Conservation (phyloP, 2,113 vertebrate species). For the Sigmodon hispidus region DNA sequence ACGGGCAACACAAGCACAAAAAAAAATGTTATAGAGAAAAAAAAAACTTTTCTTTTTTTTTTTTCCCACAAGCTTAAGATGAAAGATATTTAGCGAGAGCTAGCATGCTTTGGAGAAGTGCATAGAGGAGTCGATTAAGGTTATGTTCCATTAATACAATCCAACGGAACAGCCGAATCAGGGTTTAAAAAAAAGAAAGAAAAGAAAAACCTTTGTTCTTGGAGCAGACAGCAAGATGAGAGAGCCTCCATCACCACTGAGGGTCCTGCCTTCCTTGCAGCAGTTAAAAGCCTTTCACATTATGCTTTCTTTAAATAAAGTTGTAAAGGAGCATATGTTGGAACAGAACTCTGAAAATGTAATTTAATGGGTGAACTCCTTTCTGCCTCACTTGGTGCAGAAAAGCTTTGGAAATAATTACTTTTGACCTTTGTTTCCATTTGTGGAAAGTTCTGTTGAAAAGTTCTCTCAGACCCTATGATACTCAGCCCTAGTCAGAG, state of each 20-base stretch:
- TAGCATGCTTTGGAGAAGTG: conserved; percentile 16
- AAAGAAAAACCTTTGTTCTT: conserved; percentile 72
- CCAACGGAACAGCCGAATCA: conserved; percentile 35
- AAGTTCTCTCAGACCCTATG: conserved; percentile 26
- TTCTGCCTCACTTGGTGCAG: background rate
- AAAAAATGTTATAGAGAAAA: conserved; percentile 56
- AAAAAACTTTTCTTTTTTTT: background rate
- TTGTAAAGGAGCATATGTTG: conserved; percentile 61
- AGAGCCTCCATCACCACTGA: background rate
- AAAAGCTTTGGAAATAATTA: conserved; percentile 50
- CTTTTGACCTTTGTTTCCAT: conserved; percentile 62
- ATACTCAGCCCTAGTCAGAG: background rate
- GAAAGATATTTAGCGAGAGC: conserved; percentile 39
- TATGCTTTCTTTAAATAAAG: conserved; percentile 76
- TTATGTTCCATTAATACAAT: conserved; percentile 69
- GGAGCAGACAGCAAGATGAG: conserved; percentile 6
- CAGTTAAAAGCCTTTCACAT: conserved; percentile 65
- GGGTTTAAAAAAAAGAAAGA: background rate
- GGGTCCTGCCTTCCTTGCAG: conserved; percentile 39
- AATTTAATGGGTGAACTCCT: conserved; percentile 78
- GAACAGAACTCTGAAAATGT: conserved; percentile 70
- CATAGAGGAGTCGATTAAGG: conserved; percentile 60
- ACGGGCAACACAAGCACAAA: background rate
- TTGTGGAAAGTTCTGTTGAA: conserved; percentile 57
- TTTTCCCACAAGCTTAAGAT: conserved; percentile 54